Evolutionary conservation across 1,140 invertebrate genomes (phyloP).

Genomic region (Zaprionus camerounensis): DNA sequence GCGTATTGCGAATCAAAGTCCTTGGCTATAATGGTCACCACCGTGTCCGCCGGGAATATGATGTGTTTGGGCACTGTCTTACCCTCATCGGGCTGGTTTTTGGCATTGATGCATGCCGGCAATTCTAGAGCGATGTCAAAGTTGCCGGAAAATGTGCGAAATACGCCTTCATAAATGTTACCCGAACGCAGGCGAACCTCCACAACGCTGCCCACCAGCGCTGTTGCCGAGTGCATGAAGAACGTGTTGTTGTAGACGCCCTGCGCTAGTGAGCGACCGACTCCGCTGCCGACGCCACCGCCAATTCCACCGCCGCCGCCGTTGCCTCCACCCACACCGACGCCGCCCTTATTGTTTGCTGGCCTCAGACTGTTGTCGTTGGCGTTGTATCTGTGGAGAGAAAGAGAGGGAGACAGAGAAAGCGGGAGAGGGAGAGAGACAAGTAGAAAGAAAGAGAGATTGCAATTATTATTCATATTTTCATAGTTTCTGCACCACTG

Average conservation of each 20-base stretch:
- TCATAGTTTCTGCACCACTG: slow-evolving; percentile 7
- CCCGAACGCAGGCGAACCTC: slow-evolving; percentile 93
- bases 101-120: slow-evolving; percentile 90
- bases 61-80: slow-evolving; percentile 90
- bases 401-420: background rate
- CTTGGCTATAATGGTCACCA: slow-evolving; percentile 91
- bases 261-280: slow-evolving; percentile 86
- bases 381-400: slow-evolving; percentile 66
- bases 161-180: slow-evolving; percentile 93
- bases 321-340: slow-evolving; percentile 63
- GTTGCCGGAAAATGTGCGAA: slow-evolving; percentile 93
- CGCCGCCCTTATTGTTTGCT: slow-evolving; percentile 61
- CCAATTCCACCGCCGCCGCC: slow-evolving; percentile 62
- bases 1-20: slow-evolving; percentile 95
- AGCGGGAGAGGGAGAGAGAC: background rate
- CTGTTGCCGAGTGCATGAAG: slow-evolving; percentile 94
- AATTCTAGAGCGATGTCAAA: slow-evolving; percentile 94
- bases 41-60: slow-evolving; percentile 93
- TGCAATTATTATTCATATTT: slow-evolving; percentile 30
- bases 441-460: background rate
- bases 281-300: slow-evolving; percentile 69
- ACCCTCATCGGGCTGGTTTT: slow-evolving; percentile 85
- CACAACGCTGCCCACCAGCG: slow-evolving; percentile 92
- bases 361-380: slow-evolving; percentile 71
- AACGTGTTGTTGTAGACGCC: slow-evolving; percentile 94